These are phyloP conservation scores for Falcunculus frontatus DNA, from an alignment of 2,113 vertebrate genomes.

Conservation along the genomic window DNA sequence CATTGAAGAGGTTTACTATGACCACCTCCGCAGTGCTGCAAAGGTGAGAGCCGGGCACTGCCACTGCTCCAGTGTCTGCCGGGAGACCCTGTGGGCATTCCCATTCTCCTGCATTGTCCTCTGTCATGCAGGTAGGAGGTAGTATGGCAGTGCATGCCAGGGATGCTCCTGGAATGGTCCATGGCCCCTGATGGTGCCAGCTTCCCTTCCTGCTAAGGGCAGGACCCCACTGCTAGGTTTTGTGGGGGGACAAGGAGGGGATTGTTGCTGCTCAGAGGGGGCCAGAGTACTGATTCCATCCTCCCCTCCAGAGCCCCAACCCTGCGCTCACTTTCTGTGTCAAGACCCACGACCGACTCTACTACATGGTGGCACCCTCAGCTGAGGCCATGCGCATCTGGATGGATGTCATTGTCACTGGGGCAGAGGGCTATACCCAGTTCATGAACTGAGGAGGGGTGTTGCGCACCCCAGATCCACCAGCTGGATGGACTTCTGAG, in stretches of 20 bases:
- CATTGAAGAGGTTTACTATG: slow-evolving; percentile 95
- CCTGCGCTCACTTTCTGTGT: slow-evolving; percentile 93
- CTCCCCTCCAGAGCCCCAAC: slow-evolving; percentile 85
- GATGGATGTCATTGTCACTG: slow-evolving; percentile 98
- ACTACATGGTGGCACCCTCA: slow-evolving; percentile 93
- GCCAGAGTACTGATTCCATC: background rate
- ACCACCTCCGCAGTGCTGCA: slow-evolving; percentile 89
- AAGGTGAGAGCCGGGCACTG: slow-evolving; percentile 68
- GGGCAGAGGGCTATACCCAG: slow-evolving; percentile 96
- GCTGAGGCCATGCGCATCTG: slow-evolving; percentile 97
- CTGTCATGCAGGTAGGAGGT: fast-evolving
- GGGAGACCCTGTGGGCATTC: fast-evolving
- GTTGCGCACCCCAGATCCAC: background rate
- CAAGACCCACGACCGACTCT: slow-evolving; percentile 95
- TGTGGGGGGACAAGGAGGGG: no score
- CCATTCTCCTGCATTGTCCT: background rate
- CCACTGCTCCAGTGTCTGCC: fast-evolving
- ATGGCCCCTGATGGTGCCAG: fast-evolving
- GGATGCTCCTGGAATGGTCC: background rate
- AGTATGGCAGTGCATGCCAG: fast-evolving
- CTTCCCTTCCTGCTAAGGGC: background rate
- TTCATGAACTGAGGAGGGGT: slow-evolving; percentile 82
- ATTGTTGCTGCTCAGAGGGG: background rate
- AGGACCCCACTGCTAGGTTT: background rate
- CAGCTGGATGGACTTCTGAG: background rate